phyloP scores from a whole-genome alignment of 1,140 invertebrate species.

The Bombus terrestris region DNA sequence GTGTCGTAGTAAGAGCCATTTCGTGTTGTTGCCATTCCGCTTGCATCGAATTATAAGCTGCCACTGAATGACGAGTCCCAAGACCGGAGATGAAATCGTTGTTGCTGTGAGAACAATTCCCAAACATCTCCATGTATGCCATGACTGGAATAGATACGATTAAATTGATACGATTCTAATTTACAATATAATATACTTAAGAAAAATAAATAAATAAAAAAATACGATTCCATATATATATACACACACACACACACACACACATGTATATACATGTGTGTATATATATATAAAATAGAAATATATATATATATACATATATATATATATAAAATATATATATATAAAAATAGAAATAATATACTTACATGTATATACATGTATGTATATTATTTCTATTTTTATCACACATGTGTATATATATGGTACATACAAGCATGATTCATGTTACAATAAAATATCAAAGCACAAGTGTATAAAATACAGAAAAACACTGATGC shows the following conservation, averaged over 20 bases:
- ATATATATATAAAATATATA: not conserved
- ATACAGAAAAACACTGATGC: conserved; percentile 61
- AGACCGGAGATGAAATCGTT: conserved; percentile 87
- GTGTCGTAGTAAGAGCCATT: conserved; percentile 84
- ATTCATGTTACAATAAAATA: conserved; percentile 54
- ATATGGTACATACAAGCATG: conserved; percentile 56
- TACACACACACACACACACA: too few relatives aligned
- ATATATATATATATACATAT: too few relatives aligned
- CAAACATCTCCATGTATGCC: conserved; percentile 98
- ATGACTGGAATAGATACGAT: conserved; percentile 87
- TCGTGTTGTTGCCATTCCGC: conserved; percentile 86
- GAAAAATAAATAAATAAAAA: conserved; percentile 49
- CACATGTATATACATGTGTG: not conserved
- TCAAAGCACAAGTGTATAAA: conserved; percentile 52
- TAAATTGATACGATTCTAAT: conserved; percentile 41
- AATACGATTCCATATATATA: conserved; percentile 28
- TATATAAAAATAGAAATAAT: not conserved
- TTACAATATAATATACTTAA: not conserved
- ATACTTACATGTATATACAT: not conserved
- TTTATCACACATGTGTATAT: conserved; percentile 23
- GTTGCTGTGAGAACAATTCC: conserved; percentile 91
- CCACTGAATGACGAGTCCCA: conserved; percentile 89
- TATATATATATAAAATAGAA: not conserved
- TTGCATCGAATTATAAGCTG: conserved; percentile 89
- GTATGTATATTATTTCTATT: not conserved